Evolutionary conservation across 1,140 invertebrate species (phyloP), one percentile per base, ranked within the genome.

Genomic region (Rhagoletis zephyria): DNA sequence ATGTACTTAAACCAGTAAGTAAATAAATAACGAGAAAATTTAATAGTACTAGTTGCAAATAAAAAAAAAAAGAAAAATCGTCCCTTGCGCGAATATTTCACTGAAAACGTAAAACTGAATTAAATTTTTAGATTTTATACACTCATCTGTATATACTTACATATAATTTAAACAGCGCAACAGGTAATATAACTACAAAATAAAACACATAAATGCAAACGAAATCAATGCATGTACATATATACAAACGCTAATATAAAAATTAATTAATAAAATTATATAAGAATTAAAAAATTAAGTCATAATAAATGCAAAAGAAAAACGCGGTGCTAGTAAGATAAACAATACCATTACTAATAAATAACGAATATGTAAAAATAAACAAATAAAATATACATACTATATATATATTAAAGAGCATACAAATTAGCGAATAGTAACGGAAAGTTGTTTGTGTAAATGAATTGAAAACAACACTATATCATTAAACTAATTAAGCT

Each of bases 161-260:
- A 40, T 67, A 6, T 67, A 6, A 67, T 67, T 74, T 74, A 59
- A 81, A 12, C 7, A 45, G 14, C 42, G n/a, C 7, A 30, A 9
- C 19, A 56, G 74, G 74, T 81, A 81, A 81, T 81, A 81, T 81
- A 81, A 48, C 74, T 59, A 81, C 74, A 56, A 56, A 59, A 10
- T 1, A 63, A 63, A 1, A 4, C 4, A 63, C 12, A 16, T 63
- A 63, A 4, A n/a, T 6, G 42, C 5, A n/a, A n/a, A 16, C 48
- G 6, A 30, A 12, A 51, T 81, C 19, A 59, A 16, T 5, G 2
- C 48, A 81, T 81, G n/a, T 48, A 65, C 19, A 65, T 40, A 56
- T 59, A 87, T 85, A 88, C 74, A 64, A 88, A 67, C 87, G 85
- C 60, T 64, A 87, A 87, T 85, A 87, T 63, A 51, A 86, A 87